Evolutionary conservation across 2,888 invertebrate species (phyloP).

Genomic region (Ferrisia virgata): DNA sequence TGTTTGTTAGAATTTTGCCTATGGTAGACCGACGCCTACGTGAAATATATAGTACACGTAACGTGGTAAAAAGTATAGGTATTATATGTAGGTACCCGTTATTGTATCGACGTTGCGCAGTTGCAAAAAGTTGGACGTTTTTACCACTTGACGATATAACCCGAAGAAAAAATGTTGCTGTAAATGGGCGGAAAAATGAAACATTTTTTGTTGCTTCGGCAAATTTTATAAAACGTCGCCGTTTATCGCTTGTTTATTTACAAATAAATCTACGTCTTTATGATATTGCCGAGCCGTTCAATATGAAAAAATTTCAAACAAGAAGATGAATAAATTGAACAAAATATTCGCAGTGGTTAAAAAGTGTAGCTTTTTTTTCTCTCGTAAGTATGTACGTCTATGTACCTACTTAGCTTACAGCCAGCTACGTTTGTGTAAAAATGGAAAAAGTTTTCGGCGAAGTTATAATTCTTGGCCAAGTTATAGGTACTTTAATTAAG

Average conservation of each 20-base stretch:
- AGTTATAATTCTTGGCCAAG: neutral
- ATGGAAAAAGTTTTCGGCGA: neutral
- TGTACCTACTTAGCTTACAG: no score
- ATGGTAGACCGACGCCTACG: neutral
- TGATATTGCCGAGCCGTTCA: neutral
- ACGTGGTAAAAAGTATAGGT: neutral
- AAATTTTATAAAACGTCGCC: neutral
- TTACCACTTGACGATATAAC: neutral
- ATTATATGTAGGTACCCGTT: no score
- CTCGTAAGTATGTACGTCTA: neutral
- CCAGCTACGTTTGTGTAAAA: neutral
- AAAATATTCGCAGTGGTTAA: neutral
- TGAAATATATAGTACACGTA: neutral
- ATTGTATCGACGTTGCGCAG: neutral
- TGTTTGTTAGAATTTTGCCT: neutral
- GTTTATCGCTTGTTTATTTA: neutral
- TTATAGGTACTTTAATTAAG: constrained; percentile 16
- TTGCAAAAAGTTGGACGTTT: neutral
- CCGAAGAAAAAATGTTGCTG: neutral
- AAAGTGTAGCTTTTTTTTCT: neutral
- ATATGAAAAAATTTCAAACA: neutral
- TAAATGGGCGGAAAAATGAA: neutral
- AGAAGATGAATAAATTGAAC: neutral
- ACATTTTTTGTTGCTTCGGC: neutral
- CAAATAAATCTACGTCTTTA: constrained; percentile 1